Percentiles rank a stretch among this genome's conserved stretches.
Evolutionary conservation across 2,888 invertebrate genomes (phyloP).

Genomic region (Hesperia comma): DNA sequence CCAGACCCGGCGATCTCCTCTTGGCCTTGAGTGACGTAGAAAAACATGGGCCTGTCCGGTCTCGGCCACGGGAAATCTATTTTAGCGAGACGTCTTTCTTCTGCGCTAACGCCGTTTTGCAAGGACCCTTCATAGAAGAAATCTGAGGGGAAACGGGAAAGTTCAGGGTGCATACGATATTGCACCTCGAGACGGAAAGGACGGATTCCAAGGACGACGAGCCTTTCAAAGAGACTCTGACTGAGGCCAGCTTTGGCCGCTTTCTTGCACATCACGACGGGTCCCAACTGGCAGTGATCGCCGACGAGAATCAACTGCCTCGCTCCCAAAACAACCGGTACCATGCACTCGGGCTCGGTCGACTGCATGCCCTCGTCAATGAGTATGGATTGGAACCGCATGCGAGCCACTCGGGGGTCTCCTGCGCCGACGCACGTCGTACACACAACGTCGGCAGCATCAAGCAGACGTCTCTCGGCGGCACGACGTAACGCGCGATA

Average conservation of each 20-base stretch:
- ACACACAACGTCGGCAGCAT: slow-evolving; percentile 99
- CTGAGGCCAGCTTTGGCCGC: slow-evolving; percentile 98
- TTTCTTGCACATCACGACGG: slow-evolving; percentile 99
- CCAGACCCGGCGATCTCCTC: slow-evolving; percentile 99
- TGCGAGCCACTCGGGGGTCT: slow-evolving; percentile 95
- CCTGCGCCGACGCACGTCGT: slow-evolving; percentile 99
- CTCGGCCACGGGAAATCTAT: slow-evolving; percentile 99
- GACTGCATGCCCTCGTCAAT: slow-evolving; percentile 99
- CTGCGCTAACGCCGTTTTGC: slow-evolving; percentile 99
- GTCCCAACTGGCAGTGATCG: slow-evolving; percentile 99
- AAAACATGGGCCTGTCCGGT: slow-evolving; percentile 98
- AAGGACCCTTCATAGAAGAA: slow-evolving; percentile 99
- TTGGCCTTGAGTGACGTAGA: slow-evolving; percentile 98
- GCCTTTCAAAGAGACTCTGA: slow-evolving; percentile 97
- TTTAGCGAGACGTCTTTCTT: slow-evolving; percentile 94
- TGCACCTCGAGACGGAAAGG: slow-evolving; percentile 99
- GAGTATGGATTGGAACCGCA: slow-evolving; percentile 97
- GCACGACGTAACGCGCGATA: slow-evolving; percentile 95
- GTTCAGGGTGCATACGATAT: slow-evolving; percentile 99
- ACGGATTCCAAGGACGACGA: slow-evolving; percentile 98
- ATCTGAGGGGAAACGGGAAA: slow-evolving; percentile 98
- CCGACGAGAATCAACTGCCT: slow-evolving; percentile 98
- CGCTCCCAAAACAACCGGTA: slow-evolving; percentile 98
- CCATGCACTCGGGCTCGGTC: slow-evolving; percentile 99
- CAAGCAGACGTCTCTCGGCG: slow-evolving; percentile 94